Evolutionary conservation across 2,888 invertebrate genomes (phyloP), one percentile per base, ranked within the genome.

Genomic region (Anaspis maculata): DNA sequence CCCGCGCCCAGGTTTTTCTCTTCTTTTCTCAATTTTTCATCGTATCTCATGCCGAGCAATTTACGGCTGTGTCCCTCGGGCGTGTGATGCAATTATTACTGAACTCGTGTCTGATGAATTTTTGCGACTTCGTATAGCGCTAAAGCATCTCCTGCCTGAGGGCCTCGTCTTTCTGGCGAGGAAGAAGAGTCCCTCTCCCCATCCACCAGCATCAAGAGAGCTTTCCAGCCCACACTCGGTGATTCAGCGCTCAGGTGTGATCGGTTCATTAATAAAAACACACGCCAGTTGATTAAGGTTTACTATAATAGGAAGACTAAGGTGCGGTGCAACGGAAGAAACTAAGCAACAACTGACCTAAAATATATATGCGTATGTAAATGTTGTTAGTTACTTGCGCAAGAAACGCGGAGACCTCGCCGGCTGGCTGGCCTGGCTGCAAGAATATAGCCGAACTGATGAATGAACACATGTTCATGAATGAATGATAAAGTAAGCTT

Each of bases 221-320:
- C 19, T 19, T 19, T 19, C 9, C 46, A 34, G 37, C 52, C 52
- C 49, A 52, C 54, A 41, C 50, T 23, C 37, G 50, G 51, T 61
- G 60, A 59, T 54, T 59, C 60, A 61, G 51, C 55, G 46, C 39
- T 54, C 59, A 61, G 59, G 62, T 59, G 61, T 60, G 61, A 61
- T 61, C 58, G 54, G 59, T 62, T 60, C 59, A 62, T 62, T 61
- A 62, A 62, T 61, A 62, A 62, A 62, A 62, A 61, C 60, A 59
- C 56, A 57, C 51, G 52, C 52, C 47, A 19, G 55, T 57, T 62
- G 62, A 64, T 64, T 62, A 60, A 56, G 52, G 58, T 59, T 64
- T 61, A 58, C 63, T 64, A 62, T 64, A 64, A 64, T 62, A 61
- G 63, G 63, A 62, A 54, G 45, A 48, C 39, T 42, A 52, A 60